Percentiles rank a stretch among this genome's conserved stretches.
These are phyloP conservation scores for Trypoxylus dichotomus DNA, from an alignment of 1,140 invertebrate genomes.

Conservation along the genomic window DNA sequence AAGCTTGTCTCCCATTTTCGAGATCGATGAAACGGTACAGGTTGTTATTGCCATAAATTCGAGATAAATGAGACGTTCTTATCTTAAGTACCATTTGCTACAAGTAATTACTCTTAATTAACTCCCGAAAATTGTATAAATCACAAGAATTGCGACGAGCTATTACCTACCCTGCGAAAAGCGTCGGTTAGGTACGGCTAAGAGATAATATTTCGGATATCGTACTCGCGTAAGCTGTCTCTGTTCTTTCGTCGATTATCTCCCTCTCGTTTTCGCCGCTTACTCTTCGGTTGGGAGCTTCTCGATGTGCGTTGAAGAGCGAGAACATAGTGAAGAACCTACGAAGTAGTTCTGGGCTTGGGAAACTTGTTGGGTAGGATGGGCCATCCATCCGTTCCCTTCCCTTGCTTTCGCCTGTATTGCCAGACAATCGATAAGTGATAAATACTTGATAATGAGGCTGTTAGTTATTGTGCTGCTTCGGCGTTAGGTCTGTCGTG, in stretches of 20 bases:
- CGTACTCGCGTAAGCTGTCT: background rate
- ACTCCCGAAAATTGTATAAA: constrained; percentile 25
- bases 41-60: constrained; percentile 20
- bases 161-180: background rate
- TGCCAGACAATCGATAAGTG: background rate
- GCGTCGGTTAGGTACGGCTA: background rate
- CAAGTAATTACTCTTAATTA: constrained; percentile 26
- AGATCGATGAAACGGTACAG: constrained; percentile 17
- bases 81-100: constrained; percentile 24
- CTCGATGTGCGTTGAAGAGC: background rate
- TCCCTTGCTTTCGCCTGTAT: background rate
- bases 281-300: background rate
- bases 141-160: constrained; percentile 17
- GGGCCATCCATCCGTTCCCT: background rate
- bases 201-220: constrained; percentile 17
- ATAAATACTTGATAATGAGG: constrained; percentile 16
- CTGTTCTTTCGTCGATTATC: background rate
- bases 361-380: background rate
- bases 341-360: background rate
- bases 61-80: constrained; percentile 8
- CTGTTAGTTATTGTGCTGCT: constrained; percentile 15
- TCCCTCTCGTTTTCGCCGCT: background rate
- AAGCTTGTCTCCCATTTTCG: background rate
- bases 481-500: background rate
- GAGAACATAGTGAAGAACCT: background rate